Evolutionary conservation across 2,888 invertebrate genomes (phyloP).

Genomic region (Calameuta filiformis): DNA sequence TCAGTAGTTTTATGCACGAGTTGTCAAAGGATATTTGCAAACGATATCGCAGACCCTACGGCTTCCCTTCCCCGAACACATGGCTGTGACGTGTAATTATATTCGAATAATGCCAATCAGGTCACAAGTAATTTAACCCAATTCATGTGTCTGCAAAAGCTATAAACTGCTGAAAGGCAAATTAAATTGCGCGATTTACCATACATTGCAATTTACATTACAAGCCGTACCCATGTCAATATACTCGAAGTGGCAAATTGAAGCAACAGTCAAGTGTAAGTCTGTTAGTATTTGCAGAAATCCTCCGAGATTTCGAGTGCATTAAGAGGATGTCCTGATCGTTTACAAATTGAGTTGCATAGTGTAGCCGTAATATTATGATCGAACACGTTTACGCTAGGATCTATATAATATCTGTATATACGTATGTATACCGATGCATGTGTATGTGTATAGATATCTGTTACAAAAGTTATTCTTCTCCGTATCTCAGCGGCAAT

Average conservation of each 20-base stretch:
- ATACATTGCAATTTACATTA: background rate
- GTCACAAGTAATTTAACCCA: background rate
- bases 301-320: background rate
- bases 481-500: background rate
- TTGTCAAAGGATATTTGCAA: background rate
- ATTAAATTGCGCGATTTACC: background rate
- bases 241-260: background rate
- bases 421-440: constrained; percentile 7
- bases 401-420: constrained; percentile 2
- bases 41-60: background rate
- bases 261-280: background rate
- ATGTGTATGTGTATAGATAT: constrained; percentile 12
- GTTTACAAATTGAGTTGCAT: constrained; percentile 12
- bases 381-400: constrained; percentile 43
- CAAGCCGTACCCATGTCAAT: background rate
- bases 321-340: background rate
- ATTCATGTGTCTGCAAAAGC: background rate
- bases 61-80: too few species aligned
- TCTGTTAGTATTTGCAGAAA: background rate
- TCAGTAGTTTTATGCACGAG: background rate
- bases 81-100: too few species aligned
- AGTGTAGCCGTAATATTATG: constrained; percentile 16
- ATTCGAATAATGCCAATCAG: too few species aligned
- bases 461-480: constrained; percentile 33
- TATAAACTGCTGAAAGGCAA: background rate